Conservation (phyloP, 2,888 invertebrate species). For the Altica lythri region DNA sequence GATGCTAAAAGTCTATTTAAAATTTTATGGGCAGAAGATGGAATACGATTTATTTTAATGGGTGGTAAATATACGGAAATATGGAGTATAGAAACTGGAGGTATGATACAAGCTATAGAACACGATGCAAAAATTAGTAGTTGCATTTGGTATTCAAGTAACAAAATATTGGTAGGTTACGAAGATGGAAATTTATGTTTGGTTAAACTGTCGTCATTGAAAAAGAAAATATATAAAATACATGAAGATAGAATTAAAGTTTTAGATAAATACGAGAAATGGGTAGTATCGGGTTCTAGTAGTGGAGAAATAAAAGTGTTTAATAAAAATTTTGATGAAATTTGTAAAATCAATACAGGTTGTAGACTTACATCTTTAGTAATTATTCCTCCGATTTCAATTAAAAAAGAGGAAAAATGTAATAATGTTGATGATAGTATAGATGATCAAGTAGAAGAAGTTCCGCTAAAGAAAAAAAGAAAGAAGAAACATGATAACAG, state of each 20-base stretch:
- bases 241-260: slow-evolving; percentile 73
- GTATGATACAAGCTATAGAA: slow-evolving; percentile 68
- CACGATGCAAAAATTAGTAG: slow-evolving; percentile 73
- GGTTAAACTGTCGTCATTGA: slow-evolving; percentile 61
- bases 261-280: slow-evolving; percentile 62
- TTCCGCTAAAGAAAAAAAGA: slow-evolving; percentile 57
- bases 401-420: slow-evolving; percentile 44
- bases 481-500: slow-evolving; percentile 31
- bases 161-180: slow-evolving; percentile 70
- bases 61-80: slow-evolving; percentile 76
- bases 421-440: slow-evolving; percentile 2
- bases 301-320: slow-evolving; percentile 80
- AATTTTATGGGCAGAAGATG: slow-evolving; percentile 73
- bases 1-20: slow-evolving; percentile 50
- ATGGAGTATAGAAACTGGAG: slow-evolving; percentile 80
- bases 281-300: slow-evolving; percentile 75
- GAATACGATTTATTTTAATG: slow-evolving; percentile 75
- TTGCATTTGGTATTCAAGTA: slow-evolving; percentile 70
- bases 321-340: slow-evolving; percentile 60
- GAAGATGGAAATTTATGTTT: slow-evolving; percentile 74
- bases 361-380: slow-evolving; percentile 77
- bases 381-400: slow-evolving; percentile 58
- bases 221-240: slow-evolving; percentile 59
- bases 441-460: slow-evolving; percentile 37
- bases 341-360: slow-evolving; percentile 66